Conservation (phyloP, 2,797 vertebrate genomes). For the Scomberomorus guttatus region DNA sequence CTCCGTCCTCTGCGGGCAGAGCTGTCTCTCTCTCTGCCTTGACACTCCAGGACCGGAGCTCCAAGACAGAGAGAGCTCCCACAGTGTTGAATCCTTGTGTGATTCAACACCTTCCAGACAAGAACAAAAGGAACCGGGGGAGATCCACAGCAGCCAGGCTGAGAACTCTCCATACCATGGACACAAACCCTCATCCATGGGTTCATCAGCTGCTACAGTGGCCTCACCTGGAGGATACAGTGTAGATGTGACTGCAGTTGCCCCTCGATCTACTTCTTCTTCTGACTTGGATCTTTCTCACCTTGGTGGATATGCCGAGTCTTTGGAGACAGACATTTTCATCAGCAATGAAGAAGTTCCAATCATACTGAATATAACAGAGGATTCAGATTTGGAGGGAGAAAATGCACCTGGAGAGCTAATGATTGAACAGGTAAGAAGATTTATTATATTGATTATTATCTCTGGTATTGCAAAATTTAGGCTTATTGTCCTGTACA, state of each 20-base stretch:
- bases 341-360: conserved; percentile 22
- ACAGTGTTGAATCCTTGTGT: conserved; percentile 10
- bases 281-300: conserved; percentile 15
- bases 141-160: conserved; percentile 23
- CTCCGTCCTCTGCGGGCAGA: conserved; percentile 52
- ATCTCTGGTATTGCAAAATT: background rate
- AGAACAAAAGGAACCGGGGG: conserved; percentile 37
- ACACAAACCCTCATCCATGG: conserved; percentile 19
- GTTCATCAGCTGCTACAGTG: conserved; percentile 9
- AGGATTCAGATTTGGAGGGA: conserved; percentile 69
- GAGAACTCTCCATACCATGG: background rate
- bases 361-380: conserved; percentile 70
- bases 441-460: background rate
- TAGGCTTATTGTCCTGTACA: background rate
- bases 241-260: conserved; percentile 6
- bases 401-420: conserved; percentile 17
- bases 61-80: conserved; percentile 14
- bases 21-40: conserved; percentile 41
- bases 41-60: conserved; percentile 37
- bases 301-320: conserved; percentile 27
- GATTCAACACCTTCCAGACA: conserved; percentile 6
- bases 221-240: conserved; percentile 35
- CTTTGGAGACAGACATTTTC: conserved; percentile 31
- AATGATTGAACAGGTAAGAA: conserved; percentile 68
- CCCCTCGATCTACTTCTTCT: conserved; percentile 22